These are phyloP conservation scores for Caenorhabditis afra DNA, from an alignment of 2,888 invertebrate species.

Conservation along the genomic window DNA sequence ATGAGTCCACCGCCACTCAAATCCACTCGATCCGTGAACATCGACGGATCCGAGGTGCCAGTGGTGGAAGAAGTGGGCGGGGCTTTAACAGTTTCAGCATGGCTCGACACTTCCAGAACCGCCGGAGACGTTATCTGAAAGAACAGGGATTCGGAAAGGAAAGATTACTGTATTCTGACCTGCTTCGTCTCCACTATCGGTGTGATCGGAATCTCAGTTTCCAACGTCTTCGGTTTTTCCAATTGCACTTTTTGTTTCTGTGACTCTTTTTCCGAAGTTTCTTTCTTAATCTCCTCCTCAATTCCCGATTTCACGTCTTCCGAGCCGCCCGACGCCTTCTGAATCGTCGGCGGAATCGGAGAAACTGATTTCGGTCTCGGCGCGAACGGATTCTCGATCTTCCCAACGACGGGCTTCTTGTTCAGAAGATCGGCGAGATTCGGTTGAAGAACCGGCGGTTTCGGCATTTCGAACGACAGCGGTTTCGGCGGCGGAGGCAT, in stretches of 20 bases:
- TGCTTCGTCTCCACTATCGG: conserved; percentile 43
- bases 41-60: neutral
- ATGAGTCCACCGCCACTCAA: conserved; percentile 68
- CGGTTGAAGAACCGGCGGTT: conserved; percentile 59
- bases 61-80: neutral
- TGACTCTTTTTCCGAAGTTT: too few relatives aligned
- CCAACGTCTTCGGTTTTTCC: neutral
- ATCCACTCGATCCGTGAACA: conserved; percentile 50
- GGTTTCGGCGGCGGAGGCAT: conserved; percentile 55
- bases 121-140: conserved; percentile 42
- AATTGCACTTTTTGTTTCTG: too few relatives aligned
- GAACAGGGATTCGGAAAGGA: too few relatives aligned
- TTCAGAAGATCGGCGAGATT: conserved; percentile 39
- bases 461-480: conserved; percentile 54
- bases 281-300: too few relatives aligned
- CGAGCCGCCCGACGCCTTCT: neutral
- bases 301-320: neutral
- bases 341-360: conserved; percentile 11
- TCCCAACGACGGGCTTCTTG: neutral
- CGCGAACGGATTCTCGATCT: conserved; percentile 39
- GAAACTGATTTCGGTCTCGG: conserved; percentile 43
- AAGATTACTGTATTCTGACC: conserved; percentile 5
- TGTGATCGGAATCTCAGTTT: conserved; percentile 52
- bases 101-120: conserved; percentile 37
- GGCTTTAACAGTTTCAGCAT: neutral